A percentile compares a stretch with the other conserved stretches of the same genome.
These are phyloP conservation scores for Watsonalla cultraria DNA, from an alignment of 2,888 invertebrate genomes.

Conservation along the genomic window DNA sequence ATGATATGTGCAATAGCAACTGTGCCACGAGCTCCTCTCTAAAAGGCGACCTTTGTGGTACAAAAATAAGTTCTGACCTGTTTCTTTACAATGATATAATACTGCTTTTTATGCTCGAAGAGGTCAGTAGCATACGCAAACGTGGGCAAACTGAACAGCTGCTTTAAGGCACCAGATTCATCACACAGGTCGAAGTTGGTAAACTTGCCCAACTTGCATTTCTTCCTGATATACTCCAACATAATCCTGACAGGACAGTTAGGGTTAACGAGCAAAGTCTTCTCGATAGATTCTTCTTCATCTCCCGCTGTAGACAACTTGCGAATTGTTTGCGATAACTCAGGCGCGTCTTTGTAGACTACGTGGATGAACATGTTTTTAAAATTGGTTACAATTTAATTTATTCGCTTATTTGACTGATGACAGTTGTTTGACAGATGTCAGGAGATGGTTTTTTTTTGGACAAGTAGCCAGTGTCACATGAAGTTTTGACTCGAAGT, in stretches of 20 bases:
- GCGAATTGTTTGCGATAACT: slow-evolving; percentile 32
- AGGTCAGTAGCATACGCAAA: slow-evolving; percentile 45
- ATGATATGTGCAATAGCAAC: no score
- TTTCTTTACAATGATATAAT: slow-evolving; percentile 56
- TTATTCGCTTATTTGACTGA: background rate
- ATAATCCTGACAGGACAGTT: slow-evolving; percentile 57
- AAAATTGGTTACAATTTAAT: background rate
- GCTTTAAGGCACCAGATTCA: slow-evolving; percentile 40
- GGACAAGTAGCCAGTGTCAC: background rate
- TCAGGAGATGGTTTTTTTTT: background rate
- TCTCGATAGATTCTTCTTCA: slow-evolving; percentile 44
- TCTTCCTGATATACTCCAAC: slow-evolving; percentile 63
- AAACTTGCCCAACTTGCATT: slow-evolving; percentile 49
- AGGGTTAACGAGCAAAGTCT: slow-evolving; percentile 57
- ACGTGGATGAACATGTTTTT: slow-evolving; percentile 54
- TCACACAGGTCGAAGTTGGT: slow-evolving; percentile 62
- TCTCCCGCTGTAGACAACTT: slow-evolving; percentile 26
- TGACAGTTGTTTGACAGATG: background rate
- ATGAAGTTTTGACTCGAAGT: no score
- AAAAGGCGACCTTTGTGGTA: no score
- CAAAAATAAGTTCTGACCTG: slow-evolving; percentile 22
- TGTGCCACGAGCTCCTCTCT: no score
- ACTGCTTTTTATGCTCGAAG: slow-evolving; percentile 55
- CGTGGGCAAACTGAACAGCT: slow-evolving; percentile 46
- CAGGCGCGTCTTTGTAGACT: slow-evolving; percentile 54